Base-by-base conservation (phyloP, 2,888 invertebrate species). In the Eristalis tenax region DNA sequence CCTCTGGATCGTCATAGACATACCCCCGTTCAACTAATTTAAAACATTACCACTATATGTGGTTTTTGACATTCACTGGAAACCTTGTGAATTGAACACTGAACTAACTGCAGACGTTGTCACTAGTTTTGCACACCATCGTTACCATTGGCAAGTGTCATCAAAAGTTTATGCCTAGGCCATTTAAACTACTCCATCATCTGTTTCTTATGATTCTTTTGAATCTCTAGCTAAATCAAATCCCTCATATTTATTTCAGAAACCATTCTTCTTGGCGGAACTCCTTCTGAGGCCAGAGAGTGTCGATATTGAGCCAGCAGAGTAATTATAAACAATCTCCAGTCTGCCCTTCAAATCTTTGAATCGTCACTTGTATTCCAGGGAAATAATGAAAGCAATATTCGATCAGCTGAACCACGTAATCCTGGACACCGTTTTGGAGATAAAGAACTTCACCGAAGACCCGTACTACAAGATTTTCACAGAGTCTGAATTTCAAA, bases 391-490 rank as follows among this genome's bases (percentile, higher is more conserved):
- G 75, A 91, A 90, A 50, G 38, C 90, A 3, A 91, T 92, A 38
- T 92, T 92, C 43, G 89, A 89, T 26, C 92, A 91, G 8, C 90
- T 92, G 23, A 90, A 90, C 0, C 88, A 89, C 0, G 68, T 92
- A n/a, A 92, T 92, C 35, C 80, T 92, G 88, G 95, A 96, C 90
- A 94, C 95, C 59, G 95, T 96, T 0, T 94, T 95, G 26, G 94
- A 94, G n/a, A 95, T 97, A 26, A 94, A 95, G 89, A 95, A 96
- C 81, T 95, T 96, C 76, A 94, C 97, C 0, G 95, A 95, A 56
- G 97, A 98, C 89, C 93, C 95, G 1, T 92, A 94, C 26, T 96
- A 96, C 90, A 94, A 95, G 89, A 95, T 96, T 71, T 97, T 97
- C 90, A 97, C 97, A 3, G 95, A 96, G 95, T 93, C 90, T 76